Evolutionary conservation across 2,113 vertebrate genomes (phyloP), one percentile per base, ranked within the genome.

Genomic region (Connochaetes taurinus): DNA sequence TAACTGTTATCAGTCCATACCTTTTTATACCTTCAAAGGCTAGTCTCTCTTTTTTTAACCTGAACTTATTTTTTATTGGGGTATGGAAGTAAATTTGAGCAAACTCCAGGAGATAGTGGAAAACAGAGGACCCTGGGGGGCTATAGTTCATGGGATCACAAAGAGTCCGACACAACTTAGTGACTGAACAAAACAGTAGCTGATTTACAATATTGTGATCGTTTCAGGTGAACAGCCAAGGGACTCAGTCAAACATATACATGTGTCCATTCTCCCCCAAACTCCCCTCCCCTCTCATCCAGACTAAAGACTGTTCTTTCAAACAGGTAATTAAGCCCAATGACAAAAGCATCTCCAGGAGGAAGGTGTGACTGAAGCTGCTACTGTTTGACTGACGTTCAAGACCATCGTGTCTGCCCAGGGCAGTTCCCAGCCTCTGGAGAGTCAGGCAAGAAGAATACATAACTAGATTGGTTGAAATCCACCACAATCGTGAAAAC

Each of bases 21-120:
- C 23, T 33, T 85, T 85, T 96, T n/a, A 76, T 67, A 50, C 15
- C 76, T 92, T 85, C 33, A 11, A 74, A 95, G 80, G 57, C 45
- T 74, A 40, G 21, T 74, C 6, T 43, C 40, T 40, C 43, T 43
- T 25, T 43, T 76, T 76, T 43, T 43, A 43, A 43, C 12, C 25
- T 13, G 40, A 76, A 76, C 71, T 76, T 43, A 27, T 43, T 76
- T 76, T 74, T 7, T 43, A 14, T 7, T 27, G 71, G 71, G 40
- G 40, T 76, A 14, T 76, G 40, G 40, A 21, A 23, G 43, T 27
- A 40, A 76, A 76, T 76, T 76, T 76, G 71, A 76, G 40, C 40
- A 43, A 76, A 76, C 40, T 27, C 71, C 40, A 27, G 40, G 12
- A 76, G 40, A 43, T 13, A 43, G 36, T 74, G 71, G 36, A 14